phyloP scores from a whole-genome alignment of 2,797 vertebrate genomes.

The Ciconia nigra region DNA sequence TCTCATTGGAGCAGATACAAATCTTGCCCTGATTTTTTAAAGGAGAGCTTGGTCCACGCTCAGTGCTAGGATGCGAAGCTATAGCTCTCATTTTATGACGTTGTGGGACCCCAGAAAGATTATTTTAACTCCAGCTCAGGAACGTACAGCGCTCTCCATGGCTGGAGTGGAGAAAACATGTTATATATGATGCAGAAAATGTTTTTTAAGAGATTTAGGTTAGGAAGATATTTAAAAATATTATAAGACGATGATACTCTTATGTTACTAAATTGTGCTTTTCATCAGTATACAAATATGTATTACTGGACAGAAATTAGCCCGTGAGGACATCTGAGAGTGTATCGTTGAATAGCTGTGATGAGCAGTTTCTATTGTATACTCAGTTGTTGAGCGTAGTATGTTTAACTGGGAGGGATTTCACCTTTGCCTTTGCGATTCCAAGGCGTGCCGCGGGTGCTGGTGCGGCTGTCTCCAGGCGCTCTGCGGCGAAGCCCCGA shows the following conservation, averaged over 20 bases:
- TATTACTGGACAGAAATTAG: not conserved
- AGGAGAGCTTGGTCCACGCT: not conserved
- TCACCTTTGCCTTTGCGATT: not conserved
- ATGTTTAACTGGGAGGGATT: not conserved
- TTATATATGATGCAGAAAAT: not conserved
- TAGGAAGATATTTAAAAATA: not conserved
- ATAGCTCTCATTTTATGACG: not conserved
- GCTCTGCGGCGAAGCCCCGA: not conserved
- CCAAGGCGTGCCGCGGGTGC: not conserved
- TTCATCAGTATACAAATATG: not conserved
- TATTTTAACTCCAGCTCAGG: not conserved
- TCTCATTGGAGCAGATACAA: not conserved
- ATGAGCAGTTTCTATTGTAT: not conserved
- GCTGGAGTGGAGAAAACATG: not conserved
- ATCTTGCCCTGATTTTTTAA: not conserved
- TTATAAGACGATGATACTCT: not conserved
- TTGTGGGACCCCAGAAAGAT: not conserved
- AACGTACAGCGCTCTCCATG: fast-evolving
- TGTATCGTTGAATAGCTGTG: not conserved
- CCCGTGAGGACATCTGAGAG: not conserved
- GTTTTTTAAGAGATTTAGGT: not conserved
- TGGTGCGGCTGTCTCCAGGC: not conserved
- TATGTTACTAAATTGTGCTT: not conserved
- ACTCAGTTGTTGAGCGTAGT: not conserved
- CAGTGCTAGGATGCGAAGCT: not conserved